Evolutionary conservation across 2,797 vertebrate genomes (phyloP).

Genomic region (Chelonia mydas): DNA sequence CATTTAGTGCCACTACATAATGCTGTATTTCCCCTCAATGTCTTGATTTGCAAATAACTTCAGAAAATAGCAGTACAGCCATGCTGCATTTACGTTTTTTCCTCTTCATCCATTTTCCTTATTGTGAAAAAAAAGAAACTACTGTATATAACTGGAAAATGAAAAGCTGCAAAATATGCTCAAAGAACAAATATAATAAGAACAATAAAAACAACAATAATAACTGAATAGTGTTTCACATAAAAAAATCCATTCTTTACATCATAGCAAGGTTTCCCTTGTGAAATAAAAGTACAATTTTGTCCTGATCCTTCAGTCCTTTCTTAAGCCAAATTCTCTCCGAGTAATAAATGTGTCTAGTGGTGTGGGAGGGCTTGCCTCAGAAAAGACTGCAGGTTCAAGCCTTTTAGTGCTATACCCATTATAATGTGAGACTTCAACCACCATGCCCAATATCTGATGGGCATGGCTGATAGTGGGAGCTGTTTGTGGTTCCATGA

Average conservation of each 20-base stretch:
- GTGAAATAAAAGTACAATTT: background rate
- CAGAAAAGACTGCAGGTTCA: background rate
- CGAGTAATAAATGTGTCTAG: too few species aligned
- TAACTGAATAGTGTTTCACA: background rate
- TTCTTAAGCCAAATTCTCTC: background rate
- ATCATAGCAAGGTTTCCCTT: background rate
- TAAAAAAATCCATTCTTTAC: background rate
- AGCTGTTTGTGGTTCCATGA: background rate
- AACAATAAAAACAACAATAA: background rate
- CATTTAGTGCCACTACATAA: background rate
- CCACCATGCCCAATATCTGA: too few species aligned
- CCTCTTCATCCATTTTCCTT: background rate
- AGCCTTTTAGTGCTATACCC: background rate
- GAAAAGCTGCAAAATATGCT: background rate
- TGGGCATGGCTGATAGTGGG: background rate
- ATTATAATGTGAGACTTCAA: accelerated
- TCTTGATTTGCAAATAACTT: background rate
- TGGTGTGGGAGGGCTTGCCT: background rate
- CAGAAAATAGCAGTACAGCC: background rate
- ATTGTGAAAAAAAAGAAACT: background rate
- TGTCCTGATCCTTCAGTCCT: background rate
- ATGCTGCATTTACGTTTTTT: background rate
- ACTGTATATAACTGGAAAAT: background rate
- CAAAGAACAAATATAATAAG: background rate
- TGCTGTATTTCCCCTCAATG: background rate